Evolutionary conservation across 2,797 vertebrate genomes (phyloP), one percentile per base, ranked within the genome.

Genomic region (Diceros bicornis): DNA sequence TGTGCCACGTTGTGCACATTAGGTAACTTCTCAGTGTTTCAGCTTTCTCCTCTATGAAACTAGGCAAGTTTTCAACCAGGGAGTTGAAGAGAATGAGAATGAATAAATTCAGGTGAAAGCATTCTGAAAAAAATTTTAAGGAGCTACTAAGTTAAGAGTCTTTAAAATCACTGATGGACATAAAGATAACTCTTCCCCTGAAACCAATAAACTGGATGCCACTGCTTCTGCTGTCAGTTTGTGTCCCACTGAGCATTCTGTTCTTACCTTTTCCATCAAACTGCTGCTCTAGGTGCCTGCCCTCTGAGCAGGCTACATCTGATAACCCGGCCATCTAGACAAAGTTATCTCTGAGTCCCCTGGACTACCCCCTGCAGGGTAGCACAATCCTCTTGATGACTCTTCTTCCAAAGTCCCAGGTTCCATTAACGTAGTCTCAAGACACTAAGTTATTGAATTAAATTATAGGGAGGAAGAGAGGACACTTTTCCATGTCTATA

Each of bases 91-190:
- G 7, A 34, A 75, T 27, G 1, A 79, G 37, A 85, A 81, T 47
- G 72, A 74, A 75, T 59, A 82, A 83, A 92, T 37, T 66, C 44
- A 89, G 27, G 32, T 50, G 21, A 79, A 89, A 79, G 37, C 17
- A 84, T 23, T 69, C 61, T 74, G 62, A 10, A 81, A 91, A 96
- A 44, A 83, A 78, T 18, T 50, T 83, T 50, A 71, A 88, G 34
- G 69, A 77, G 41, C 23, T 79, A 32, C 29, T 89, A 44, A 79
- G 41, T 47, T 21, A 94, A 71, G 3, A 64, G n/a, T 47, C 79
- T 57, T 91, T 74, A 84, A 95, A 96, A 90, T 92, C 72, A 74
- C 4, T 57, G 25, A 74, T 86, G 37, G n/a, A n/a, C 12, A 59
- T 32, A 69, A 93, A 85, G 6, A n/a, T 13, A 81, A 44, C 29